Base-by-base conservation (phyloP, 2,888 invertebrate species). In the Macrophya annulata region DNA sequence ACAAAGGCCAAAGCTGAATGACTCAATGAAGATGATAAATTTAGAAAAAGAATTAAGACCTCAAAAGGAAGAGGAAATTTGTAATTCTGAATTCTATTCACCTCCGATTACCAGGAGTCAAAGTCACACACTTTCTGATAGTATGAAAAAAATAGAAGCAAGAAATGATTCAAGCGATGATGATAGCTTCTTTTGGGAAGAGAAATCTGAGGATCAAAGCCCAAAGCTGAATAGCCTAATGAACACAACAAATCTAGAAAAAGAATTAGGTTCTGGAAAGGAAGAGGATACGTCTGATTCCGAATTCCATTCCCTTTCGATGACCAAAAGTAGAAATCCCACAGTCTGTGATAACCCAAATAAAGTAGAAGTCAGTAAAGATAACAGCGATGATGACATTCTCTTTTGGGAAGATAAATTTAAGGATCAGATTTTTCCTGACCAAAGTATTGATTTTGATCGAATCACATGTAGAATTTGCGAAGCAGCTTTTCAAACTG, bases 81-180 rank as follows among this genome's bases (percentile, higher is more conserved):
- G 21, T 25, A 21, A 31, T 62, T 62, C 25, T 25, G 62, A 10
- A 62, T 55, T n/a, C 55, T 55, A 55, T 55, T 55, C 55, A 1
- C 55, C n/a, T 55, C 55, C 55, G 55, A 55, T 55, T 55, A 55
- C 55, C 55, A 55, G 55, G n/a, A 55, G 55, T n/a, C 55, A n/a
- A n/a, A 55, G 55, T 55, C 55, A 55, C 55, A 55, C 55, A 6
- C n/a, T 55, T 8, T n/a, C 55, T 55, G 55, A 4, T 55, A 55
- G 55, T n/a, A n/a, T 55, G 55, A 55, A n/a, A 6, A 55, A 55
- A 55, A n/a, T n/a, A 55, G 55, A 55, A 10, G 8, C n/a, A 6
- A 6, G 17, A n/a, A 55, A 55, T n/a, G 55, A 55, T 55, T n/a
- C 55, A 17, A 55, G 55, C 8, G n/a, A 55, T n/a, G n/a, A 51